Conservation (phyloP, 2,888 invertebrate species). For the Trachelus stipa region DNA sequence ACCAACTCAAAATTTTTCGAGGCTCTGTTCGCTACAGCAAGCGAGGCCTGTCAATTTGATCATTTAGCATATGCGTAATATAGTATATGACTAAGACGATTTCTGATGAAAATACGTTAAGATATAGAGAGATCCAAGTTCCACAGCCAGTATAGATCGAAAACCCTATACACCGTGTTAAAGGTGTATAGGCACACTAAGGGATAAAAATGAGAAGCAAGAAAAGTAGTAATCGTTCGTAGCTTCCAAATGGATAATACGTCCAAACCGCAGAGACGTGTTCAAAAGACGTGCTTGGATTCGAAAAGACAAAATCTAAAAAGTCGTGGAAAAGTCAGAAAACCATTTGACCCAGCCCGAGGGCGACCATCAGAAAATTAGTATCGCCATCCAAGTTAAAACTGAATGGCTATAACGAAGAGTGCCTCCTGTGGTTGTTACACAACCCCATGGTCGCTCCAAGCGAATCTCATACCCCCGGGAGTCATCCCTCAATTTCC, state of each 20-base stretch:
- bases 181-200: too few relatives aligned
- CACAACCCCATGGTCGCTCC: too few relatives aligned
- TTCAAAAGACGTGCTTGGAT: not conserved
- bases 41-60: not conserved
- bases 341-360: too few relatives aligned
- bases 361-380: constrained; percentile 23
- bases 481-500: not conserved
- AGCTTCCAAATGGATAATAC: not conserved
- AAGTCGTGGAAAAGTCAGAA: too few relatives aligned
- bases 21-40: not conserved
- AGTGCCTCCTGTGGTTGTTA: too few relatives aligned
- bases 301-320: not conserved
- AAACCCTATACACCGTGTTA: too few relatives aligned
- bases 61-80: too few relatives aligned
- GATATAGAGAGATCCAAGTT: too few relatives aligned
- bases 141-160: too few relatives aligned
- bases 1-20: not conserved
- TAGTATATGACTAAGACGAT: too few relatives aligned
- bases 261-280: not conserved
- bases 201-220: not conserved
- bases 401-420: constrained; percentile 42
- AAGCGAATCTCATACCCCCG: constrained; percentile 12
- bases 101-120: too few relatives aligned
- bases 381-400: constrained; percentile 23
- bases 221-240: not conserved